Conservation (phyloP, 2,113 vertebrate species). For the Poicephalus gulielmi region DNA sequence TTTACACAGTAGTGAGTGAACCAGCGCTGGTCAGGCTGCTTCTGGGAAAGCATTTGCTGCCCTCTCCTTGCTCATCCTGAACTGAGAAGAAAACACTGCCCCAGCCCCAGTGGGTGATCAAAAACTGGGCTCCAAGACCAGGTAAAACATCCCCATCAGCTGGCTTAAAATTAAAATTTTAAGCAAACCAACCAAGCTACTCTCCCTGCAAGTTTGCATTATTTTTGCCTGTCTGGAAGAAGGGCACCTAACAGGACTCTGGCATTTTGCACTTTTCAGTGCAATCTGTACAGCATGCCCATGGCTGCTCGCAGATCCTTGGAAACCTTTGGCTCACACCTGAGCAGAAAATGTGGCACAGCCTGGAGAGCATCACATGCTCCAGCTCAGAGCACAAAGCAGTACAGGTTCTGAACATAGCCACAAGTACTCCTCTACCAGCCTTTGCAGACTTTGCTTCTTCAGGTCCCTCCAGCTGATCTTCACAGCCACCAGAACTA, state of each 20-base stretch:
- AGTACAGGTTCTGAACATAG: background rate
- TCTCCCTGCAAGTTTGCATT: background rate
- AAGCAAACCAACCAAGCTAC: background rate
- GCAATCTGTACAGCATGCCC: fast-evolving
- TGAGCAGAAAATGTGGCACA: background rate
- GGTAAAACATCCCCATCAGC: slow-evolving; percentile 7
- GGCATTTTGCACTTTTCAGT: background rate
- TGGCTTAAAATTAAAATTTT: background rate
- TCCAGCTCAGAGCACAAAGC: background rate
- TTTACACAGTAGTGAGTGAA: background rate
- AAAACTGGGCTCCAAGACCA: background rate
- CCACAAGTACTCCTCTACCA: background rate
- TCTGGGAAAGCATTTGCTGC: background rate
- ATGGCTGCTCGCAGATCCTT: fast-evolving
- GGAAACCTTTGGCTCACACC: background rate
- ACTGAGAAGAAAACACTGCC: background rate
- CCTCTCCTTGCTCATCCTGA: background rate
- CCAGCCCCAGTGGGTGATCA: background rate
- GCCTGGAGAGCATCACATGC: fast-evolving
- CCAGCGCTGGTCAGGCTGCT: background rate
- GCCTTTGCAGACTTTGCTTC: background rate
- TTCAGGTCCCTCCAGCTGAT: background rate
- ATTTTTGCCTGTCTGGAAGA: background rate
- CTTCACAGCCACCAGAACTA: background rate
- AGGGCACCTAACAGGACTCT: background rate